phyloP scores from a whole-genome alignment of 1,140 invertebrate genomes.

The Aporrectodea caliginosa region DNA sequence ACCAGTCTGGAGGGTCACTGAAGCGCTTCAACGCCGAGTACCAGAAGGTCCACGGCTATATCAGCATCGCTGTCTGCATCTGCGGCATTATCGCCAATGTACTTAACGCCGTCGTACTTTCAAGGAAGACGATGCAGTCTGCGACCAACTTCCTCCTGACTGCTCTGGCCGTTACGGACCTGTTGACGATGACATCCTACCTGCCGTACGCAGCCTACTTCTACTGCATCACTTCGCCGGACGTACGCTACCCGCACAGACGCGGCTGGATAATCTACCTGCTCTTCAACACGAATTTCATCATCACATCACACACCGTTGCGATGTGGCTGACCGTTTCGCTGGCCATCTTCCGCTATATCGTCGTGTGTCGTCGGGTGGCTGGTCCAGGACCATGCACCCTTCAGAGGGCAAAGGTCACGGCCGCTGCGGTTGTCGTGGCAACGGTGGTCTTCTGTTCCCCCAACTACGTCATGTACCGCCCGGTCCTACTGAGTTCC shows the following conservation, averaged over 20 bases:
- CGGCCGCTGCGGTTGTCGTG: slow-evolving; percentile 1
- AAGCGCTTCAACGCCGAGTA: slow-evolving; percentile 45
- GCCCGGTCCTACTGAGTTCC: background rate
- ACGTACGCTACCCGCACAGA: too few relatives aligned
- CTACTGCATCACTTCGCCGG: slow-evolving; percentile 37
- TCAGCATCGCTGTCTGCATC: slow-evolving; percentile 72
- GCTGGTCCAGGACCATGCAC: slow-evolving; percentile 4
- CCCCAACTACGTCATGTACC: slow-evolving; percentile 11
- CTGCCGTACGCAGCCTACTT: slow-evolving; percentile 70
- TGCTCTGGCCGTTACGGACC: slow-evolving; percentile 74
- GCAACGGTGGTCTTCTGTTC: slow-evolving; percentile 4
- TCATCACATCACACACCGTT: too few relatives aligned
- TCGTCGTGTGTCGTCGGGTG: slow-evolving; percentile 11
- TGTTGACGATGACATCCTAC: too few relatives aligned
- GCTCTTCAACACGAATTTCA: too few relatives aligned
- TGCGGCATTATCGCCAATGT: slow-evolving; percentile 85
- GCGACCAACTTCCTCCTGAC: slow-evolving; percentile 82
- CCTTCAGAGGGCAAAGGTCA: background rate
- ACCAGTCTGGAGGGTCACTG: too few relatives aligned
- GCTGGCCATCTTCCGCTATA: too few relatives aligned
- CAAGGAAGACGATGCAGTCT: slow-evolving; percentile 74
- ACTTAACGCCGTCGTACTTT: slow-evolving; percentile 82
- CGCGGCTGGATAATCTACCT: too few relatives aligned
- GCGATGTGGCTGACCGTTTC: too few relatives aligned
- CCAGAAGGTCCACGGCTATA: slow-evolving; percentile 64